phyloP scores from a whole-genome alignment of 1,140 invertebrate genomes.

The Tribolium madens region DNA sequence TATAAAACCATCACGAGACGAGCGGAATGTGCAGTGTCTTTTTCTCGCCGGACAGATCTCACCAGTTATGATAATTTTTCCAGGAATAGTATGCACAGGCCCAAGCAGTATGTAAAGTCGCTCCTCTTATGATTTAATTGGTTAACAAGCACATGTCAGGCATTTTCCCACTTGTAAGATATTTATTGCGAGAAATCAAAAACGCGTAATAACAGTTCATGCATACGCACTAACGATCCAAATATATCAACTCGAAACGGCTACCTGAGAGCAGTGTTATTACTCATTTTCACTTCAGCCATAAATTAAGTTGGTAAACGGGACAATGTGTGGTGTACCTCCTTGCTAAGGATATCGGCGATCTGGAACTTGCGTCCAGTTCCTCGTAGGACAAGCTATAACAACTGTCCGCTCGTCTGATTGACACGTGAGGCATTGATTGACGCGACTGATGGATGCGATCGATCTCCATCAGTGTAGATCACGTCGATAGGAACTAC shows the following conservation, averaged over 20 bases:
- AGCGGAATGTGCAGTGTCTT: constrained; percentile 18
- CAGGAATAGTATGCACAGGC: too few species aligned
- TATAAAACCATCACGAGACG: constrained; percentile 23
- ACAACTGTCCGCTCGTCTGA: constrained; percentile 62
- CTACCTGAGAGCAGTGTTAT: constrained; percentile 58
- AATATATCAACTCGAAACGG: constrained; percentile 55
- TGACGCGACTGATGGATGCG: constrained; percentile 63
- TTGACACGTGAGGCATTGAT: constrained; percentile 63
- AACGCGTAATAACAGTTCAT: constrained; percentile 55
- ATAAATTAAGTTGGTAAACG: constrained; percentile 11
- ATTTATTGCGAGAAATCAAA: constrained; percentile 55
- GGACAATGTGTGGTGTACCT: background rate
- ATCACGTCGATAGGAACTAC: constrained; percentile 59
- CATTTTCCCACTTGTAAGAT: constrained; percentile 34
- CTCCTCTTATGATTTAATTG: constrained; percentile 45
- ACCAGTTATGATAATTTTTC: constrained; percentile 30
- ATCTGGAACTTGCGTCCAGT: constrained; percentile 1
- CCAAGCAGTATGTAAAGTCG: background rate
- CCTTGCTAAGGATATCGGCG: constrained; percentile 14
- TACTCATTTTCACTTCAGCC: constrained; percentile 51
- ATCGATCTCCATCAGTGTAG: constrained; percentile 65
- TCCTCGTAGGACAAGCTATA: constrained; percentile 62
- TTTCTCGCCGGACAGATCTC: constrained; percentile 21
- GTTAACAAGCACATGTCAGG: constrained; percentile 47
- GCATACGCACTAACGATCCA: constrained; percentile 53